Base-by-base conservation (phyloP, 2,888 invertebrate species). In the Bruchidius siliquastri region DNA sequence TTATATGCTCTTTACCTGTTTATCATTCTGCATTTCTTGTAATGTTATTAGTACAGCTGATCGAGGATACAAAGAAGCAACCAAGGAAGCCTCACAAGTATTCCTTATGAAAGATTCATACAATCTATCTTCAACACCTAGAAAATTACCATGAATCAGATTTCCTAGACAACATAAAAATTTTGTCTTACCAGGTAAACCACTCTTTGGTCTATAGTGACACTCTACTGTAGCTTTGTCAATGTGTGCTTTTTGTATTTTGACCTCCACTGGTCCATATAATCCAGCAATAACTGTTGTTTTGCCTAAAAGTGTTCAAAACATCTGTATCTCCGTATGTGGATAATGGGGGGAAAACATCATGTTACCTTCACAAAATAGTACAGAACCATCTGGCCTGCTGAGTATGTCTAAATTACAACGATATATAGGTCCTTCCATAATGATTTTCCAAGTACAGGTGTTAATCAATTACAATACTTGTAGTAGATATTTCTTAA, bases 21-120 rank as follows among this genome's bases (percentile, higher is more conserved):
- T 94, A 84, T 88, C 90, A 86, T 96, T 92, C 83, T 97, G 95
- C 82, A 97, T 86, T 88, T 97, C 97, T 85, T 97, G 97, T 72
- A 97, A 85, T 72, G 93, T 92, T 68, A 97, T 87, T 0, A 90
- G 90, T 79, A 97, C 91, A 26, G 92, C 91, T 0, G 96, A 92
- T 71, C 96, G 89, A 3, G 97, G 97, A 87, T 96, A 93, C 67
- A 95, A 83, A 21, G 91, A 87, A 0, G 92, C 88, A 0, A 94
- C 83, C 66, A 97, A 85, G 0, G 93, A 91, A 18, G 92, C 88
- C 84, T 96, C 94, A 85, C 94, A 93, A 0, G 93, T 92, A 83
- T 93, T 93, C 79, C 89, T 89, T 72, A 97, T 90, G 6, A 93
- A 88, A 78, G 91, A 89, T 86, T 97, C 96, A 75, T 91, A 90